Percentiles rank a stretch among this genome's conserved stretches.
phyloP scores from a whole-genome alignment of 2,797 vertebrate species.

The Gobio occitaniae region DNA sequence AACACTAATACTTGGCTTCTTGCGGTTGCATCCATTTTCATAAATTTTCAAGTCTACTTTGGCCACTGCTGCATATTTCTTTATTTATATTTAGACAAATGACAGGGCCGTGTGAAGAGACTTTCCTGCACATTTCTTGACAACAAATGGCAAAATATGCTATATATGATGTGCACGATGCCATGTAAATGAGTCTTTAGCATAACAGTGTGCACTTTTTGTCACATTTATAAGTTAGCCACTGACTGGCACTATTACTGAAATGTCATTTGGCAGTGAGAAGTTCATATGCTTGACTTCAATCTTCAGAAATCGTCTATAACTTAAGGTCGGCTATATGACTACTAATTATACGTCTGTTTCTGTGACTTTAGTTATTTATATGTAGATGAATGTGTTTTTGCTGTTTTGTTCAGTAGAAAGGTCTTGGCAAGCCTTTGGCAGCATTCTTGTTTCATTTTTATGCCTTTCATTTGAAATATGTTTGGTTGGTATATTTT shows the following conservation, averaged over 20 bases:
- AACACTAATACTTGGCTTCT: constrained; percentile 56
- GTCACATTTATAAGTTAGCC: neutral
- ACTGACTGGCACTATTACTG: neutral
- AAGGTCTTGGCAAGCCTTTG: neutral
- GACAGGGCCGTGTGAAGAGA: neutral
- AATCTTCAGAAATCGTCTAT: constrained; percentile 8
- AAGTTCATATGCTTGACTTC: neutral
- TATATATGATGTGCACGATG: neutral
- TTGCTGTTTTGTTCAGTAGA: constrained; percentile 34
- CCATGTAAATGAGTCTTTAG: neutral
- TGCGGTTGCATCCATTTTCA: constrained; percentile 46
- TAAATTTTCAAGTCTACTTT: constrained; percentile 49
- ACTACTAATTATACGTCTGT: constrained; percentile 34
- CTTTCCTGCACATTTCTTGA: neutral
- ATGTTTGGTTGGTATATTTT: constrained; percentile 28
- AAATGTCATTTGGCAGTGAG: neutral
- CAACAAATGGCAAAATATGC: neutral
- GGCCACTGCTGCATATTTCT: constrained; percentile 25
- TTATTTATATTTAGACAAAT: constrained; percentile 36
- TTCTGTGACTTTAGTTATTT: constrained; percentile 34
- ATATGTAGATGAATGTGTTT: constrained; percentile 17
- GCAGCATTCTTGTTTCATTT: constrained; percentile 20
- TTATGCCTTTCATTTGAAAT: constrained; percentile 27
- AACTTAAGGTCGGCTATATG: constrained; percentile 6
- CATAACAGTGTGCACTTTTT: neutral